Conservation (phyloP, 2,797 vertebrate genomes). For the Tragelaphus eurycerus region DNA sequence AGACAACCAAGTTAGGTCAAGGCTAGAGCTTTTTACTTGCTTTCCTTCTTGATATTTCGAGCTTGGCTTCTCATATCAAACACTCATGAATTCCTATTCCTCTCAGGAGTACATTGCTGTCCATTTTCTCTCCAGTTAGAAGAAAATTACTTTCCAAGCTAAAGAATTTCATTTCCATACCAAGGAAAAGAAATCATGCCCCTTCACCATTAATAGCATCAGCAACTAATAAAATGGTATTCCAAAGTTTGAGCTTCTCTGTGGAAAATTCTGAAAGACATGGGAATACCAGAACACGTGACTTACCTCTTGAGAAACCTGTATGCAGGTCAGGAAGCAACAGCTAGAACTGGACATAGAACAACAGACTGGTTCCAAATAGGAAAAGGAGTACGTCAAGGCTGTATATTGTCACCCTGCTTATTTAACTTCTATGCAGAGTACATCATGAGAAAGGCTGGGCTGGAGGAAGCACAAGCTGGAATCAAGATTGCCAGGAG, state of each 20-base stretch:
- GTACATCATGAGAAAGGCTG: background rate
- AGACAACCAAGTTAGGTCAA: too few relatives aligned
- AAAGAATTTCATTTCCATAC: background rate
- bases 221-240: background rate
- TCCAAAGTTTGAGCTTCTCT: background rate
- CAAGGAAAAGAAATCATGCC: background rate
- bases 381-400: accelerated
- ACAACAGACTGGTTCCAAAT: background rate
- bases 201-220: background rate
- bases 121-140: background rate
- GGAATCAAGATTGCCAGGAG: background rate
- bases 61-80: background rate
- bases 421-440: background rate
- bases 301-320: too few relatives aligned
- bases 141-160: background rate
- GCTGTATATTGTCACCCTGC: background rate
- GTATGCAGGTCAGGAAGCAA: too few relatives aligned
- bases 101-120: background rate
- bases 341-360: too few relatives aligned
- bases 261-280: background rate
- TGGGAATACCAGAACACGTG: too few relatives aligned
- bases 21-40: background rate
- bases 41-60: background rate
- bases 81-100: background rate
- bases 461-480: background rate